A percentile compares a stretch with the other conserved stretches of the same genome.
Evolutionary conservation across 2,113 vertebrate genomes (phyloP).

Genomic region (Pseudorhombus dupliciocellatus): DNA sequence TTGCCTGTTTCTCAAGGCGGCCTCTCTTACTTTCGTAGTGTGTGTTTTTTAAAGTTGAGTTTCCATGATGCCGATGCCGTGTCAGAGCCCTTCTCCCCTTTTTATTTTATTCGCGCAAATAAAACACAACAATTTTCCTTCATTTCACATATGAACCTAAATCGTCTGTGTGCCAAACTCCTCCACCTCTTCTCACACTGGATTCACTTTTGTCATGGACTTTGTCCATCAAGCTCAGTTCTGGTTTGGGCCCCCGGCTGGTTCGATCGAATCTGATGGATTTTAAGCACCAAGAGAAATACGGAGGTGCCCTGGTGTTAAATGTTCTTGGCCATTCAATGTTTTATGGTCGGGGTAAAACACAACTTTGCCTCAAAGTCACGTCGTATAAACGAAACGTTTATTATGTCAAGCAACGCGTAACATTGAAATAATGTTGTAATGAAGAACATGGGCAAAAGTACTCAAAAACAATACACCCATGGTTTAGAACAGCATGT

Average conservation of each 20-base stretch:
- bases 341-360: slow-evolving; percentile 48
- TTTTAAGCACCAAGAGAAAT: slow-evolving; percentile 37
- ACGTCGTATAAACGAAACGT: slow-evolving; percentile 55
- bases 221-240: slow-evolving; percentile 53
- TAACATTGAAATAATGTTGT: slow-evolving; percentile 41
- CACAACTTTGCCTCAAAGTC: slow-evolving; percentile 27
- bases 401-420: slow-evolving; percentile 40
- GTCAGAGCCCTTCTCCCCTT: no score
- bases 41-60: background rate
- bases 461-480: slow-evolving; percentile 42
- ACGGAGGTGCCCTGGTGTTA: slow-evolving; percentile 21
- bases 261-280: slow-evolving; percentile 55
- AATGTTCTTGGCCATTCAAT: slow-evolving; percentile 28
- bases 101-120: background rate
- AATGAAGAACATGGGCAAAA: slow-evolving; percentile 47
- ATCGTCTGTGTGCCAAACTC: slow-evolving; percentile 1
- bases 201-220: slow-evolving; percentile 68
- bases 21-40: background rate
- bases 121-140: background rate
- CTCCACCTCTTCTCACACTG: slow-evolving; percentile 46
- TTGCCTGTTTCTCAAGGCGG: background rate
- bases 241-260: slow-evolving; percentile 23
- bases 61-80: background rate
- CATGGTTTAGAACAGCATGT: slow-evolving; percentile 36
- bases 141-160: background rate